Percentiles rank a stretch among this genome's conserved stretches.
Evolutionary conservation across 2,888 invertebrate genomes (phyloP).

Genomic region (Stictocephala bisonia): DNA sequence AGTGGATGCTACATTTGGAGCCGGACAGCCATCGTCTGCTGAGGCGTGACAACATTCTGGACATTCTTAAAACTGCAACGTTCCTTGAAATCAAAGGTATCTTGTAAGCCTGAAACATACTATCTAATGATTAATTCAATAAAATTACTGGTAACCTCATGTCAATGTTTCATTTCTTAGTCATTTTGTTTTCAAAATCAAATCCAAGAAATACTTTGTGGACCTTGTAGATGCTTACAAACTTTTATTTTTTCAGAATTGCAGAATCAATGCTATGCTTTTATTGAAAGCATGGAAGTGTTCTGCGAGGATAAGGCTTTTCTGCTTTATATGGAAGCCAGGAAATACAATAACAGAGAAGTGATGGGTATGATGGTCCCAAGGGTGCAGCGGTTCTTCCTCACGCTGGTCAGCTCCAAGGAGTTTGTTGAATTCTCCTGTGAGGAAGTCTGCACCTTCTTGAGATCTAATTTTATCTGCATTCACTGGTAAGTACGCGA

Average conservation of each 20-base stretch:
- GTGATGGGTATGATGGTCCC: constrained; percentile 79
- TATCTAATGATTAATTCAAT: too few species aligned
- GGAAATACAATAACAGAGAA: constrained; percentile 68
- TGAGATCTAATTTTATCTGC: constrained; percentile 78
- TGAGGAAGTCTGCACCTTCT: constrained; percentile 74
- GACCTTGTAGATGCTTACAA: too few species aligned
- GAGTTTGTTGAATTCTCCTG: constrained; percentile 76
- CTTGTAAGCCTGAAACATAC: too few species aligned
- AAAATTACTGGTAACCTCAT: too few species aligned
- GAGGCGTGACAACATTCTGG: constrained; percentile 76
- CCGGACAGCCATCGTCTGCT: constrained; percentile 74
- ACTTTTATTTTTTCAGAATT: constrained; percentile 74
- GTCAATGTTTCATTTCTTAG: too few species aligned
- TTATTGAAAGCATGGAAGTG: constrained; percentile 75
- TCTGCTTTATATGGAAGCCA: constrained; percentile 73
- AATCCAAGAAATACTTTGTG: too few species aligned
- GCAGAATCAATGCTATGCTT: constrained; percentile 81
- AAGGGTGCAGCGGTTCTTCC: constrained; percentile 79
- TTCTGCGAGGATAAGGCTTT: constrained; percentile 82
- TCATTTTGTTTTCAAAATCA: too few species aligned
- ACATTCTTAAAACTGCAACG: constrained; percentile 78
- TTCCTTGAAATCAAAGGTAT: constrained; percentile 77
- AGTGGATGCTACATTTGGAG: constrained; percentile 81
- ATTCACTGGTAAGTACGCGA: constrained; percentile 65
- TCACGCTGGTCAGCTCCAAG: constrained; percentile 79